Evolutionary conservation across 1,140 invertebrate genomes (phyloP).

Genomic region (Drosophila repletoides): DNA sequence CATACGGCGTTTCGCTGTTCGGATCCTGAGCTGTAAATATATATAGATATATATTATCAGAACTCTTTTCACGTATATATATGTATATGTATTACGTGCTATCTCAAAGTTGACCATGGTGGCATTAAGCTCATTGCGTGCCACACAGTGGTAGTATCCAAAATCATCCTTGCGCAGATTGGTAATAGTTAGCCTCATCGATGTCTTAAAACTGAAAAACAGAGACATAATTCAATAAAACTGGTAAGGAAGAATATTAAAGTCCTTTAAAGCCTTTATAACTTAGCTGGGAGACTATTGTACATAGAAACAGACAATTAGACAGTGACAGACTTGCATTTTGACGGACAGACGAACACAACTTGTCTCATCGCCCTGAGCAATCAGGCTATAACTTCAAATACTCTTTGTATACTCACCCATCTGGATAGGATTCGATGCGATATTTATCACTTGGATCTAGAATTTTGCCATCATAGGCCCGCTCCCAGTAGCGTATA

Average conservation of each 20-base stretch:
- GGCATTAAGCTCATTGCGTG: slow-evolving; percentile 90
- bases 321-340: no score
- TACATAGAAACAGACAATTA: no score
- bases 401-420: slow-evolving; percentile 57
- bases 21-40: slow-evolving; percentile 69
- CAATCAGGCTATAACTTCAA: no score
- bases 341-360: no score
- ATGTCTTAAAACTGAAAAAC: slow-evolving; percentile 65
- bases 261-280: no score
- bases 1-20: slow-evolving; percentile 77
- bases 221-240: background rate
- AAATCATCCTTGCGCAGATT: slow-evolving; percentile 86
- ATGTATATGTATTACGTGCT: slow-evolving; percentile 84
- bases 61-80: background rate
- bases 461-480: slow-evolving; percentile 88
- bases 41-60: background rate
- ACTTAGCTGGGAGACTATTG: no score
- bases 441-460: slow-evolving; percentile 88
- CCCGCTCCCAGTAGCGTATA: slow-evolving; percentile 92
- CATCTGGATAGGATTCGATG: slow-evolving; percentile 85
- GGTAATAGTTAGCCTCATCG: slow-evolving; percentile 90
- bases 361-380: no score
- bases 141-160: slow-evolving; percentile 91
- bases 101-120: slow-evolving; percentile 90
- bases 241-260: background rate